Evolutionary conservation across 2,113 vertebrate genomes (phyloP), one percentile per base, ranked within the genome.

Genomic region (Scomber colias): DNA sequence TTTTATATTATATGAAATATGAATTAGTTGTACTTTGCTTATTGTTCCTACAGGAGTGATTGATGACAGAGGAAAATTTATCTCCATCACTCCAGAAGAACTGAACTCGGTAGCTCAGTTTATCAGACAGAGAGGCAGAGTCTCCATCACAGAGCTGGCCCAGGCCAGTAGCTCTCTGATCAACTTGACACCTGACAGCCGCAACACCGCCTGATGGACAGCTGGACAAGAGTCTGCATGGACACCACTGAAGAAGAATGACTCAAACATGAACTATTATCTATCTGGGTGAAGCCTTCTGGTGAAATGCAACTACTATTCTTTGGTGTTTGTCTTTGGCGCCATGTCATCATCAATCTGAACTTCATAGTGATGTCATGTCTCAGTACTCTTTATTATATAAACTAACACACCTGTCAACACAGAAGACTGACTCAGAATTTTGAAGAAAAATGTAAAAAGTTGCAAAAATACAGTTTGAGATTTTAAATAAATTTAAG

Each of bases 1-100:
- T 35, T 4, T 27, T 35, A 35, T 35, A 8, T 35, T 35, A 35
- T 7, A 35, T 35, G 31, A 35, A 4, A 35, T 35, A 35, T 40
- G 35, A 40, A 40, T 40, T 9, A 9, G 35, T 2, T 56, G 31
- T 15, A 2, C 57, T 35, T 61, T 15, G 11, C 12, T 5, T 9
- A 3, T 6, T 48, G 19, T 10, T 19, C 30, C 21, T 74, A 14
- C 90, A 99, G 98, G 98, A 72, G 98, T 99, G 73, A 98, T 99
- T 4, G 98, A 99, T 11, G 98, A 99, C 95, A 90, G 98, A 86
- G 98, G 98, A 3, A 99, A 99, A 93, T 99, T 99, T 71, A 99
- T 99, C 94, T 99, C 96, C 92, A 98, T 99, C 94, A 99, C 97
- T 0, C 95, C 95, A 0, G 94, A 96, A 71, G 98, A 99, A 91